Evolutionary conservation across 2,113 vertebrate species (phyloP), one percentile per base, ranked within the genome.

Genomic region (Neogale vison): DNA sequence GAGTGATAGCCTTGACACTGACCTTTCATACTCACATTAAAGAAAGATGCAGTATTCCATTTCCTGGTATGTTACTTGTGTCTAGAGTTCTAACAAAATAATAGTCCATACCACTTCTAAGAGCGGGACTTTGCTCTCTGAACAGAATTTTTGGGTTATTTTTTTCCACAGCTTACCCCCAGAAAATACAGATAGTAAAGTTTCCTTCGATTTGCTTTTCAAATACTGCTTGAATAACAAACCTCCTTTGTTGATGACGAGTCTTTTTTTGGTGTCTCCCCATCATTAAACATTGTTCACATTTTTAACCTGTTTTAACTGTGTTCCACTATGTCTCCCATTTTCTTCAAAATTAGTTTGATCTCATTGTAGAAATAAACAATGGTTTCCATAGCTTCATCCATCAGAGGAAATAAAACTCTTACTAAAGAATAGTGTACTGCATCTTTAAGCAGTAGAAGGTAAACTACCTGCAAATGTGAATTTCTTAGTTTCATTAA

Each of bases 401-500:
- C 59, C 88, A 88, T 97, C 96, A 97, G 92, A 98, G 87, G 95
- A 95, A 89, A 93, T 93, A 95, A 59, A 88, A 90, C 93, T 97
- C 13, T 2, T 98, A 88, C 47, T 90, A 90, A 96, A 96, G 95
- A 96, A 92, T 92, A 98, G 97, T 59, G 4, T 91, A 87, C 98
- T 98, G 98, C 98, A 90, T 92, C 98, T 98, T 95, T 92, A 90
- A 95, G 98, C 98, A 99, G 98, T 98, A 98, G 98, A 98, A 0
- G 74, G 98, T 98, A 96, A 98, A 98, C 98, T 95, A 98, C 98
- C 98, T 98, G 97, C 97, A 98, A 99, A 99, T 99, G 99, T 99
- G 99, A 99, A 99, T 99, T 99, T 99, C 98, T 99, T 99, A 98
- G 98, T 98, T 98, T 98, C 98, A 97, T 98, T 97, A 92, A 96